A percentile compares a stretch with the other conserved stretches of the same genome.
Evolutionary conservation across 2,113 vertebrate species (phyloP).

Genomic region (Mirounga angustirostris): DNA sequence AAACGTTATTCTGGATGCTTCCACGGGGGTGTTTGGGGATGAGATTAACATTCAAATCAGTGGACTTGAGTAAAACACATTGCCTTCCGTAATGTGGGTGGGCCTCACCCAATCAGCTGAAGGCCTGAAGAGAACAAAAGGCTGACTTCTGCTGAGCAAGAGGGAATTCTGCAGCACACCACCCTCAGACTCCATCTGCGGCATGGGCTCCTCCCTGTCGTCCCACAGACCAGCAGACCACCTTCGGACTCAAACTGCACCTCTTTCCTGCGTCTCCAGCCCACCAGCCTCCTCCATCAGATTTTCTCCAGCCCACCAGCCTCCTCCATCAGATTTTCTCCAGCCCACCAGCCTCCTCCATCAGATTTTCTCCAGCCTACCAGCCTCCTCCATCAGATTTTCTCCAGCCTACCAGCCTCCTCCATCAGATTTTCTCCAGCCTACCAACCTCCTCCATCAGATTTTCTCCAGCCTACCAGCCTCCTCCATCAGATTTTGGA

Average conservation of each 20-base stretch:
- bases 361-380: no score
- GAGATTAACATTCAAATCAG: accelerated
- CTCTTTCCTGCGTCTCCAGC: not conserved
- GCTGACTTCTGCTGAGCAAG: not conserved
- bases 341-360: no score
- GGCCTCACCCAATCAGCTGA: not conserved
- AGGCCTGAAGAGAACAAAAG: accelerated
- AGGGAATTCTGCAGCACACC: accelerated
- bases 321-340: no score
- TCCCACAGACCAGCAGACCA: accelerated
- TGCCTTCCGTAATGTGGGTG: accelerated
- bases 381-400: no score
- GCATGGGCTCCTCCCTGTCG: not conserved
- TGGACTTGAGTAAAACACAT: not conserved
- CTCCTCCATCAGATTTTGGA: no score
- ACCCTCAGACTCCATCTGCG: accelerated
- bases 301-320: accelerated
- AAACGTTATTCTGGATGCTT: not conserved
- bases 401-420: no score
- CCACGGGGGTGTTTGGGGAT: not conserved
- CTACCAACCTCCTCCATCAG: accelerated
- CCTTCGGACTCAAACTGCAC: accelerated
- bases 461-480: no score
- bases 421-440: not conserved
- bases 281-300: accelerated